These are phyloP conservation scores for Coranthus polyacanthus DNA, from an alignment of 2,797 vertebrate genomes.

Conservation along the genomic window DNA sequence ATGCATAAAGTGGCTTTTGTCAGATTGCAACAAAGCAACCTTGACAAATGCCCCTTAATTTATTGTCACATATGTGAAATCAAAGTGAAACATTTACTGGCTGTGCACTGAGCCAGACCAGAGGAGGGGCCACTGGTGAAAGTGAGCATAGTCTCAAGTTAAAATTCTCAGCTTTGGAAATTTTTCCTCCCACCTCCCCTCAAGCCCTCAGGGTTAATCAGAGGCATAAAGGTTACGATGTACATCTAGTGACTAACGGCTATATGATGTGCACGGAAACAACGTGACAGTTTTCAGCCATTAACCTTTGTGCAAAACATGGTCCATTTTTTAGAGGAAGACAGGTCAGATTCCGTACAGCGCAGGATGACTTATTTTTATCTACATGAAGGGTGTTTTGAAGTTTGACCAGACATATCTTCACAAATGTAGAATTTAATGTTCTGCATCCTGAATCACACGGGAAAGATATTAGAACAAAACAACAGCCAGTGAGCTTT, in stretches of 20 bases:
- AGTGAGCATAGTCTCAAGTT: slow-evolving; percentile 51
- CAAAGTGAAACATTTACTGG: slow-evolving; percentile 96
- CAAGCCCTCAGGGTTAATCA: slow-evolving; percentile 85
- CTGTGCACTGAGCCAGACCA: slow-evolving; percentile 92
- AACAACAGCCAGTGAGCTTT: too few relatives aligned
- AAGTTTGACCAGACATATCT: slow-evolving; percentile 33
- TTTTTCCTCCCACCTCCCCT: slow-evolving; percentile 67
- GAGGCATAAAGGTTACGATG: slow-evolving; percentile 91
- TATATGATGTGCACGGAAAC: slow-evolving; percentile 85
- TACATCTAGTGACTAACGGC: slow-evolving; percentile 90
- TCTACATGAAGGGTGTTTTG: slow-evolving; percentile 20
- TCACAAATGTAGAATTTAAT: slow-evolving; percentile 34
- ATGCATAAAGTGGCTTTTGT: slow-evolving; percentile 92
- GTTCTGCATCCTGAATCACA: slow-evolving; percentile 29
- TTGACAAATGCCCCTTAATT: slow-evolving; percentile 96
- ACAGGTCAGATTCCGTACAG: slow-evolving; percentile 61
- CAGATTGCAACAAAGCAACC: slow-evolving; percentile 89
- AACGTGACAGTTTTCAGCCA: slow-evolving; percentile 82
- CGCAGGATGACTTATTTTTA: slow-evolving; percentile 70
- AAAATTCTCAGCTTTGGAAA: slow-evolving; percentile 71
- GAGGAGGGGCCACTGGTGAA: slow-evolving; percentile 76
- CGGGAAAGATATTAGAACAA: slow-evolving; percentile 11
- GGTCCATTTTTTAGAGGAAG: slow-evolving; percentile 59
- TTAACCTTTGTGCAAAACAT: slow-evolving; percentile 78
- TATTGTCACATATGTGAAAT: slow-evolving; percentile 96